Percentiles rank a stretch among this genome's conserved stretches.
Evolutionary conservation across 2,888 invertebrate genomes (phyloP).

Genomic region (Euphydryas editha): DNA sequence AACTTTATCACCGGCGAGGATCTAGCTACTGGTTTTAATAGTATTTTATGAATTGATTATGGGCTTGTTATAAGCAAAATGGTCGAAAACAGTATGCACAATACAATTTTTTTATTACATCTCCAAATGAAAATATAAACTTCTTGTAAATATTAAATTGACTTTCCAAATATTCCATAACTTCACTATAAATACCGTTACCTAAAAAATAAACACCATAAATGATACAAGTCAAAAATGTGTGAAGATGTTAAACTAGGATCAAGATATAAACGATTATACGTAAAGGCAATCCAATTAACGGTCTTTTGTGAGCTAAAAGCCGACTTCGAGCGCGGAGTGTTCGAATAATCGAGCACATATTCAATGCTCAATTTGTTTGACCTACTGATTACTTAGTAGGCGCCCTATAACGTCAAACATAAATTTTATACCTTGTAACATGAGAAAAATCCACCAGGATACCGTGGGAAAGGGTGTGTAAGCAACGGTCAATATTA

Average conservation of each 20-base stretch:
- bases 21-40: conserved; percentile 41
- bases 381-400: conserved; percentile 55
- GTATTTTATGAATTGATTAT: conserved; percentile 41
- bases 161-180: background rate
- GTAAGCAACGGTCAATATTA: conserved; percentile 74
- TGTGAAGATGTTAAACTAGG: conserved; percentile 51
- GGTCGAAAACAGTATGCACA: conserved; percentile 7
- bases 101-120: background rate
- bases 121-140: background rate
- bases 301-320: conserved; percentile 76
- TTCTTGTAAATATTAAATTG: background rate
- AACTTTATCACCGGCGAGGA: conserved; percentile 37
- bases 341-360: conserved; percentile 72
- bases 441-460: conserved; percentile 75
- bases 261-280: conserved; percentile 62
- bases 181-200: background rate
- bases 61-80: conserved; percentile 10
- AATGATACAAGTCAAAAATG: background rate
- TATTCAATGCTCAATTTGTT: conserved; percentile 79
- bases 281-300: conserved; percentile 78
- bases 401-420: conserved; percentile 71
- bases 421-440: conserved; percentile 53
- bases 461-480: conserved; percentile 76
- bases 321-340: conserved; percentile 71
- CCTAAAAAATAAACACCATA: conserved; percentile 1